Conservation (phyloP, 1,140 invertebrate species). For the Paraescarpia echinospica region DNA sequence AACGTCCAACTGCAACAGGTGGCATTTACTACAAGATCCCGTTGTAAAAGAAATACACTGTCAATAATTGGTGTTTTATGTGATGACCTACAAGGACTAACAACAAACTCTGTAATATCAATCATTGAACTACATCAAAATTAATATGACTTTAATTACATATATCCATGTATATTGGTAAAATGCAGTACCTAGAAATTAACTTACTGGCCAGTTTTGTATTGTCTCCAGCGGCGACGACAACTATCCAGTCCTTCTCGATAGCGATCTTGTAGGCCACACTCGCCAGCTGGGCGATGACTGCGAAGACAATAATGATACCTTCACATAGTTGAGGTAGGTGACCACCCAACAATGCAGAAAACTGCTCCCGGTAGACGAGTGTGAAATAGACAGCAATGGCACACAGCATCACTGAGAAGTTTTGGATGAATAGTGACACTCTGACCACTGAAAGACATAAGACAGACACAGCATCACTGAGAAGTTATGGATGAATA, state of each 20-base stretch:
- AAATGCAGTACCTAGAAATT: too few species aligned
- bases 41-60: neutral
- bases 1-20: too few species aligned
- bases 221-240: slow-evolving; percentile 46
- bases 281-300: slow-evolving; percentile 51
- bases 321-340: slow-evolving; percentile 30
- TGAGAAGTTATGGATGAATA: slow-evolving; percentile 31
- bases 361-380: neutral
- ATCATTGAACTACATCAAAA: neutral
- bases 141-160: neutral
- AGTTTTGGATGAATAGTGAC: slow-evolving; percentile 29
- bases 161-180: too few species aligned
- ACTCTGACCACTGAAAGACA: slow-evolving; percentile 24
- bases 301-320: slow-evolving; percentile 46
- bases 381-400: slow-evolving; percentile 23
- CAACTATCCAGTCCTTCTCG: slow-evolving; percentile 61
- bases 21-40: neutral
- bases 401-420: slow-evolving; percentile 28
- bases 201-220: slow-evolving; percentile 30
- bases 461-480: slow-evolving; percentile 18
- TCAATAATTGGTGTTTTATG: neutral
- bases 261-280: slow-evolving; percentile 55
- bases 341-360: neutral
- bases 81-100: neutral
- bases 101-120: neutral